Evolutionary conservation across 2,888 invertebrate genomes (phyloP).

Genomic region (Papilio demoleus): DNA sequence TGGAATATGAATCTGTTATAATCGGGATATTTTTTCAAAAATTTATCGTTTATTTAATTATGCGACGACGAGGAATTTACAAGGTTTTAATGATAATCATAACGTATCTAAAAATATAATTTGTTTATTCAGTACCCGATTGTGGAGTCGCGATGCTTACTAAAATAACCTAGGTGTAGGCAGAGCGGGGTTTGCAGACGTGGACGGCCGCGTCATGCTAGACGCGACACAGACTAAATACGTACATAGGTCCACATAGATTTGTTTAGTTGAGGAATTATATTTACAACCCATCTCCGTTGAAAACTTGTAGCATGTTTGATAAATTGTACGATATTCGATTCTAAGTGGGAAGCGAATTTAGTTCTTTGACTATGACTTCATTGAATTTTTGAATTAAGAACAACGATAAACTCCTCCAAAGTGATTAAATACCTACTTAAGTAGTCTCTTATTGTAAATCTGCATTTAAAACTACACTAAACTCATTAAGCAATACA

Average conservation of each 20-base stretch:
- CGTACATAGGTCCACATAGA: not conserved
- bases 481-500: too few species aligned
- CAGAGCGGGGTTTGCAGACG: slow-evolving; percentile 24
- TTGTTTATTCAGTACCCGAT: slow-evolving; percentile 22
- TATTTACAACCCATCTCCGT: not conserved
- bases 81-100: slow-evolving; percentile 14
- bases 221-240: slow-evolving; percentile 23
- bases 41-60: not conserved
- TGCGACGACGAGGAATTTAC: not conserved
- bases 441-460: too few species aligned
- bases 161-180: slow-evolving; percentile 35
- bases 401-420: too few species aligned
- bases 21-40: too few species aligned
- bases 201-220: slow-evolving; percentile 20
- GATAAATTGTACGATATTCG: not conserved
- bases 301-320: not conserved
- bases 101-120: slow-evolving; percentile 4
- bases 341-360: too few species aligned
- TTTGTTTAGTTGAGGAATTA: not conserved
- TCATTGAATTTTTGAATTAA: not conserved
- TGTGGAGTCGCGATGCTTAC: slow-evolving; percentile 15
- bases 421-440: too few species aligned
- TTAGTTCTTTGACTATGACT: too few species aligned
- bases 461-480: too few species aligned
- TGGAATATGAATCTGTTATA: too few species aligned